Conservation (phyloP, 2,797 vertebrate genomes). For the Sebastes diaconus region DNA sequence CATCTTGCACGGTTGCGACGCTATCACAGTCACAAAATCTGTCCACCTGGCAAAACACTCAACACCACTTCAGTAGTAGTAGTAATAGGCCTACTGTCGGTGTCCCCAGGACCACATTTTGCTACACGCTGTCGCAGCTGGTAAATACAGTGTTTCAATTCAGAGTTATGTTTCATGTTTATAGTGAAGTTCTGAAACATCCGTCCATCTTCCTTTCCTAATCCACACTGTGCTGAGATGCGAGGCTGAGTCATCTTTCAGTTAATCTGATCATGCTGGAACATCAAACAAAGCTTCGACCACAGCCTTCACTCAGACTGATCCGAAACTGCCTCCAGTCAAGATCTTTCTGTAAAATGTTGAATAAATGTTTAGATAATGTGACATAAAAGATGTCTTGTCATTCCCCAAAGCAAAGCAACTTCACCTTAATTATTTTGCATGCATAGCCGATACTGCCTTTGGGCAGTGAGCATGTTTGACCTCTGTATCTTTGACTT, state of each 20-base stretch:
- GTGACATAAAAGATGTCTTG: not conserved
- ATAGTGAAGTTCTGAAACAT: not conserved
- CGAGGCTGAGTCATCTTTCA: slow-evolving; percentile 29
- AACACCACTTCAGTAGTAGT: rapidly evolving
- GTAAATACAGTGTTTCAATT: not conserved
- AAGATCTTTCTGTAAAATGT: not conserved
- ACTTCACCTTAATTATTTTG: not conserved
- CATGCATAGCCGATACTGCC: not conserved
- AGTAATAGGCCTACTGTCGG: too few species aligned
- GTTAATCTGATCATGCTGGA: slow-evolving; percentile 40
- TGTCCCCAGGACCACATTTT: too few species aligned
- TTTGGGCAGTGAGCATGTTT: not conserved
- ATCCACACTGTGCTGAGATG: slow-evolving; percentile 8
- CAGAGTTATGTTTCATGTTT: not conserved
- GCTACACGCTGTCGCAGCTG: not conserved
- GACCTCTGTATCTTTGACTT: slow-evolving; percentile 14
- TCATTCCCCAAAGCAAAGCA: not conserved
- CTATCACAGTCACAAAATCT: not conserved
- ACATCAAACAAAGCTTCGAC: slow-evolving; percentile 18
- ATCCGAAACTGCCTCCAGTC: not conserved
- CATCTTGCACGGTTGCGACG: not conserved
- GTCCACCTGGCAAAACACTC: not conserved
- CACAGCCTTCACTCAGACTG: not conserved
- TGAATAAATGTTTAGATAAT: slow-evolving; percentile 8
- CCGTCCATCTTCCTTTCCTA: not conserved